Base-by-base conservation (phyloP, 1,140 invertebrate genomes). In the Papilio polyxenes region DNA sequence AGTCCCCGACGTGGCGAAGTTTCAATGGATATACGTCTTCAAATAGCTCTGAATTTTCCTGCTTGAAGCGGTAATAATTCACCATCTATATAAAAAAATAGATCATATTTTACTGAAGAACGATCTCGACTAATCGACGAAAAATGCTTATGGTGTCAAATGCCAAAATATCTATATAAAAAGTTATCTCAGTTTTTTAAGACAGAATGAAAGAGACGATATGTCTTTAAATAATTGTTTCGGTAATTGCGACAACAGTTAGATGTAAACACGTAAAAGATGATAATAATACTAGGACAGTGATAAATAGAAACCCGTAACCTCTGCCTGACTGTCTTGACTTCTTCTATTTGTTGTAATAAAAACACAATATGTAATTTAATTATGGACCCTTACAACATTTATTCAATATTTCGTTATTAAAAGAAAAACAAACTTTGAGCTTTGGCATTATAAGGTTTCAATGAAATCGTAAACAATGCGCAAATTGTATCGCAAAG, bases 41-140 rank as follows among this genome's bases (percentile, higher is more conserved):
- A 83, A 96, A 96, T 75, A 96, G 95, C 56, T 96, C 94, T 37
- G 96, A 96, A 89, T 98, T 96, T 9, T 97, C 95, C 88, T 97
- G 96, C 86, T 96, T 97, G 87, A 98, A 98, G 72, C 95, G 95
- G 85, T 96, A 97, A 87, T 98, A 98, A 85, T 97, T 97, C 51
- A 96, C 96, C 82, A 98, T 92, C 97, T 98, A 0, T 65, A 95
- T 56, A 56, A 74, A 11, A 1, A 77, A 79, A 72, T 20, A 79
- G 44, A 74, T 53, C 15, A 74, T 20, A 31, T 56, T 69, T 31
- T 51, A 74, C 1, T 6, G 11, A 20, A 72, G 48, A 6, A 11
- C 15, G 40, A 69, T 20, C 17, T 17, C n/a, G 20, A 44, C 5
- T 4, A 31, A 1, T 31, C 0, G 23, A 31, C 23, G 23, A 31